Evolutionary conservation across 2,888 invertebrate genomes (phyloP).

Genomic region (Noctua pronuba): DNA sequence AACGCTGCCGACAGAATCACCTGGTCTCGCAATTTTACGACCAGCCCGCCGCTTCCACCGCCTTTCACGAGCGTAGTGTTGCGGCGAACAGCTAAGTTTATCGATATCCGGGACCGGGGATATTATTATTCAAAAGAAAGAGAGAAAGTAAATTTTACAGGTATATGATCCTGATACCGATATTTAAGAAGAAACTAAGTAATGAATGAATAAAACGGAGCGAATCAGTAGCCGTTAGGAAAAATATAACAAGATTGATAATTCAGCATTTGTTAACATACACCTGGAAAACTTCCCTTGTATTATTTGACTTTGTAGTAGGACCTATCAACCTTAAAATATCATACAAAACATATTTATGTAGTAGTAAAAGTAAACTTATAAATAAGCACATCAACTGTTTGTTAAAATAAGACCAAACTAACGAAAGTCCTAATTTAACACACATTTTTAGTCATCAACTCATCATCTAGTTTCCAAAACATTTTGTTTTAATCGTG

Average conservation of each 20-base stretch:
- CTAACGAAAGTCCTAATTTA: no score
- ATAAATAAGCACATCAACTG: no score
- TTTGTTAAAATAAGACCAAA: no score
- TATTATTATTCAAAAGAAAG: constrained; percentile 12
- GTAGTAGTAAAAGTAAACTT: no score
- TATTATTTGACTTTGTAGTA: background rate
- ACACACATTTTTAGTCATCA: no score
- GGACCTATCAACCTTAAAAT: background rate
- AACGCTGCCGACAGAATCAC: constrained; percentile 86
- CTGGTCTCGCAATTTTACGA: constrained; percentile 89
- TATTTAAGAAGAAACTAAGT: background rate
- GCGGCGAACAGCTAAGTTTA: constrained; percentile 39
- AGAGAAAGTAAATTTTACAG: constrained; percentile 1
- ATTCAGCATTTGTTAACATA: background rate
- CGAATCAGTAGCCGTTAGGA: no score
- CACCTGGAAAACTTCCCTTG: background rate
- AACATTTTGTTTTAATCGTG: background rate
- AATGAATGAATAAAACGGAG: background rate
- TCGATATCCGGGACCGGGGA: constrained; percentile 53
- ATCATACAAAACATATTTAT: no score
- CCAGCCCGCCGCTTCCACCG: constrained; percentile 80
- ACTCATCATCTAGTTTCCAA: background rate
- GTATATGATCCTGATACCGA: no score
- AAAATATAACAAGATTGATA: no score
- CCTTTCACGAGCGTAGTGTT: constrained; percentile 73